Conservation (phyloP, 1,140 invertebrate genomes). For the Geopemphigus sp. region DNA sequence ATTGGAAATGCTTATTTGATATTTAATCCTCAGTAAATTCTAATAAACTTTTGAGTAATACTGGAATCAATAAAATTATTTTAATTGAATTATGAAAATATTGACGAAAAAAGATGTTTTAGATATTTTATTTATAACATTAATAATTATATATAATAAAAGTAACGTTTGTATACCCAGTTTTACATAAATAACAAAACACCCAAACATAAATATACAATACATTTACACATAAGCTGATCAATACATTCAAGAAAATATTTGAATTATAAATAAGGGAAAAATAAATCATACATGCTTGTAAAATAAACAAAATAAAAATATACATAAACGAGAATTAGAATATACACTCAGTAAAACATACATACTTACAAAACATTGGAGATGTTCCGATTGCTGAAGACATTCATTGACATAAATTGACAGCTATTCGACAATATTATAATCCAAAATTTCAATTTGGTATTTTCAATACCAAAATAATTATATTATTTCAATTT, state of each 20-base stretch:
- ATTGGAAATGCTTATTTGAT: neutral
- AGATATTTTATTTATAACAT: no score
- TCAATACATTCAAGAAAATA: neutral
- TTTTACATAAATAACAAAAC: conserved; percentile 1
- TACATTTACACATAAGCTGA: conserved; percentile 11
- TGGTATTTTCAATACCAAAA: conserved; percentile 5
- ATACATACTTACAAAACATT: conserved; percentile 45
- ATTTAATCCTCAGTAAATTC: neutral
- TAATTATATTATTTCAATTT: conserved; percentile 11
- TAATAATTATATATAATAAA: neutral
- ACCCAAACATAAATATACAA: conserved; percentile 8
- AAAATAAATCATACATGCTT: conserved; percentile 30
- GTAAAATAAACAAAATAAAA: conserved; percentile 29
- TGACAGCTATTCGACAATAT: conserved; percentile 33
- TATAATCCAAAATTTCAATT: conserved; percentile 15
- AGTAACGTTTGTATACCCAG: neutral
- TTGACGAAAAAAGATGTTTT: no score
- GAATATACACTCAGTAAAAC: neutral
- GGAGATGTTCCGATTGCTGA: conserved; percentile 38
- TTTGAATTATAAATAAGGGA: neutral
- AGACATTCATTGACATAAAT: conserved; percentile 25
- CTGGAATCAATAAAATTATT: neutral
- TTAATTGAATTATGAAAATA: neutral
- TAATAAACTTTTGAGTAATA: neutral
- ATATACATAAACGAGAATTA: conserved; percentile 6